These are phyloP conservation scores for Glaucidium brasilianum DNA, from an alignment of 2,113 vertebrate species.

Conservation along the genomic window DNA sequence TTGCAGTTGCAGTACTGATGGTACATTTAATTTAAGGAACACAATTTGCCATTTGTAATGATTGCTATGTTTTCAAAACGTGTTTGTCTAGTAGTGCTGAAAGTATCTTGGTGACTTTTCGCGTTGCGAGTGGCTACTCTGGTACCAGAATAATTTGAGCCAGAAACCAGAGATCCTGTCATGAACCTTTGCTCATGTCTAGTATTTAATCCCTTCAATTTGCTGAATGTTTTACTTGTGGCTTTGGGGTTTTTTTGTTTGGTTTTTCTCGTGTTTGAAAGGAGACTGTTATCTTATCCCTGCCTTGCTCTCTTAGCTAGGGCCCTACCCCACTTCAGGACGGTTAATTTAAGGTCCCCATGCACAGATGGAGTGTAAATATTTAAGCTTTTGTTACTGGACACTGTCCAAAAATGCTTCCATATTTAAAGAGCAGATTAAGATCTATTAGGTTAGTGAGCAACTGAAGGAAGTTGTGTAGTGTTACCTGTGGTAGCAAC, in stretches of 20 bases:
- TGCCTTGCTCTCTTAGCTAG: neutral
- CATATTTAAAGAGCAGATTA: neutral
- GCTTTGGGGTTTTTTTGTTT: neutral
- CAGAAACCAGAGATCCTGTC: neutral
- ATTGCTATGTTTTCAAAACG: neutral
- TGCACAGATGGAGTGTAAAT: neutral
- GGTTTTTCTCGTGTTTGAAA: neutral
- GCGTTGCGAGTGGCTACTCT: fast-evolving
- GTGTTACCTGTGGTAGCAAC: neutral
- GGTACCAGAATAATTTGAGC: neutral
- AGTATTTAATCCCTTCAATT: neutral
- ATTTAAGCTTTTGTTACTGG: neutral
- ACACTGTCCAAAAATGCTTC: neutral
- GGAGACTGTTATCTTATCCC: neutral
- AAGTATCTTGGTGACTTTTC: neutral
- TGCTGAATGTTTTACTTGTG: neutral
- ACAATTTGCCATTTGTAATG: neutral
- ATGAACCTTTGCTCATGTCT: neutral
- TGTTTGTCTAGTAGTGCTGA: neutral
- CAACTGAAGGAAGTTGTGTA: neutral
- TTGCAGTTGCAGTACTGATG: neutral
- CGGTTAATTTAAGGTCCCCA: neutral
- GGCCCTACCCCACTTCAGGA: neutral
- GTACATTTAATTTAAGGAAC: neutral
- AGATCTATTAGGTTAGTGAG: neutral